Conservation (phyloP, 2,888 invertebrate species). For the Drosophila conformis region DNA sequence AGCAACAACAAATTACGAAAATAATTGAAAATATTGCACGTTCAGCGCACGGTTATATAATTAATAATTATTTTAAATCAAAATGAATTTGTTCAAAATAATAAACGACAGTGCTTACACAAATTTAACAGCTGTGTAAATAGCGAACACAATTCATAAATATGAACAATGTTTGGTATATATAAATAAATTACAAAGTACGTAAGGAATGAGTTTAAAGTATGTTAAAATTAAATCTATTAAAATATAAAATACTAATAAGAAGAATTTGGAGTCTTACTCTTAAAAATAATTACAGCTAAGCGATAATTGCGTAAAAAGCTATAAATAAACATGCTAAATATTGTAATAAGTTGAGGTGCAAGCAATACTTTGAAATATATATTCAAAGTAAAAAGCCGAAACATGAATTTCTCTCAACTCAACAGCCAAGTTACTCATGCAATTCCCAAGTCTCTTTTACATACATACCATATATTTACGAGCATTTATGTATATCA, state of each 20-base stretch:
- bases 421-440: neutral
- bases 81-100: conserved; percentile 41
- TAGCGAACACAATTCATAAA: conserved; percentile 21
- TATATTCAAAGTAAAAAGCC: neutral
- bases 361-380: too few relatives aligned
- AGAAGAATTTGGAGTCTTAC: neutral
- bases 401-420: neutral
- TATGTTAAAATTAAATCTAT: neutral
- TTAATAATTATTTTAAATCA: conserved; percentile 67
- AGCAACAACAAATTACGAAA: conserved; percentile 21
- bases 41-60: conserved; percentile 45
- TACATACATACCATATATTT: neutral
- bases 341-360: neutral
- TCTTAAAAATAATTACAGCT: neutral
- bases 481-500: conserved; percentile 14
- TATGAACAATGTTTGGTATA: neutral
- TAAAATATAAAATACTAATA: neutral
- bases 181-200: neutral
- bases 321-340: neutral
- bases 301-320: neutral
- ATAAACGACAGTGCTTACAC: conserved; percentile 14
- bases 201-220: neutral
- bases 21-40: conserved; percentile 69
- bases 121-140: conserved; percentile 1
- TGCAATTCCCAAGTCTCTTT: neutral